Evolutionary conservation across 2,113 vertebrate genomes (phyloP).

Genomic region (Plecturocebus donacophilus): DNA sequence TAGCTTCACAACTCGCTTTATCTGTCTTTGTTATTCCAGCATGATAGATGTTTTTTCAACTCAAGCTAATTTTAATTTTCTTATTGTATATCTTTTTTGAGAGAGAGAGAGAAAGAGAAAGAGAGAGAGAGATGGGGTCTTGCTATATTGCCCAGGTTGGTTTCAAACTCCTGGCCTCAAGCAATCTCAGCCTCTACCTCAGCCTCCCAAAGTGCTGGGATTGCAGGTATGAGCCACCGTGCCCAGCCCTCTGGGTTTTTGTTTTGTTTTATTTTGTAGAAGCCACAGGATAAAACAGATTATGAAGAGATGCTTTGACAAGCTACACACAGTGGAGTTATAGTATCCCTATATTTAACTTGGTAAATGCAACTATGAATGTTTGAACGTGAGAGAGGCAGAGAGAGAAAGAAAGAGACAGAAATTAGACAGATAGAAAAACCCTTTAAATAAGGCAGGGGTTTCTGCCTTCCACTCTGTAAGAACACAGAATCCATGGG

Average conservation of each 20-base stretch:
- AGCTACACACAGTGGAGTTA: neutral
- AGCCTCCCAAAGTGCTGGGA: too few relatives aligned
- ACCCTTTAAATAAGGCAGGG: neutral
- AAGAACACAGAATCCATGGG: neutral
- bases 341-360: neutral
- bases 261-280: neutral
- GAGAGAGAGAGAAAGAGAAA: too few relatives aligned
- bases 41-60: neutral
- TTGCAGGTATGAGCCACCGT: too few relatives aligned
- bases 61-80: too few relatives aligned
- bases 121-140: too few relatives aligned
- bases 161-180: too few relatives aligned
- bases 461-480: neutral
- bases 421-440: too few relatives aligned
- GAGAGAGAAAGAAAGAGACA: neutral
- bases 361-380: neutral
- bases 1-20: neutral
- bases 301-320: neutral
- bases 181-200: too few relatives aligned
- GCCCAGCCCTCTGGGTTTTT: too few relatives aligned
- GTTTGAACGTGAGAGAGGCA: too few relatives aligned
- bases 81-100: too few relatives aligned
- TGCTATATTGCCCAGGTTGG: too few relatives aligned
- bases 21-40: neutral
- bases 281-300: neutral